These are phyloP conservation scores for Papilio polytes DNA, from an alignment of 1,140 invertebrate genomes.

Conservation along the genomic window DNA sequence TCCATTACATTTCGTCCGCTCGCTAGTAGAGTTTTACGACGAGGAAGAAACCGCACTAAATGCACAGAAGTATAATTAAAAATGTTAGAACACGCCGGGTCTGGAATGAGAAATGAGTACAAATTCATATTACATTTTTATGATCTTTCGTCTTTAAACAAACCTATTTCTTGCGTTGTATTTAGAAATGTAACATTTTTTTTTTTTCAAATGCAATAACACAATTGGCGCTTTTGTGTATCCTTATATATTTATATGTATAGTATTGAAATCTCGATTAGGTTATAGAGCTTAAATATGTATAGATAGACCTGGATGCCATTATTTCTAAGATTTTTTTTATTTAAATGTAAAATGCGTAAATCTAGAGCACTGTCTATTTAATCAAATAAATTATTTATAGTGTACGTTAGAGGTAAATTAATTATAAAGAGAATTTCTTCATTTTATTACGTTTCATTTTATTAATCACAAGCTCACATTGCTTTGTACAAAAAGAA, in stretches of 20 bases:
- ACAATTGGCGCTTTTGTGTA: neutral
- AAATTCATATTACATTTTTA: constrained; percentile 2
- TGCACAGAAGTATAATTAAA: constrained; percentile 54
- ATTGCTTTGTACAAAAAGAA: neutral
- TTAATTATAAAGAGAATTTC: neutral
- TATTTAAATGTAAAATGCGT: neutral
- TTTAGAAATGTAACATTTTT: constrained; percentile 13
- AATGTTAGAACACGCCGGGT: constrained; percentile 47
- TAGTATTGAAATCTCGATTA: neutral
- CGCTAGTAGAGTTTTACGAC: constrained; percentile 52
- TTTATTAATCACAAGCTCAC: neutral
- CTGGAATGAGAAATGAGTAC: constrained; percentile 40
- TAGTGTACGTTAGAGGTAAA: neutral
- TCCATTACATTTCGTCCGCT: constrained; percentile 39
- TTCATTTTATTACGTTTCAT: neutral
- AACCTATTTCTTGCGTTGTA: neutral
- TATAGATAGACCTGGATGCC: neutral
- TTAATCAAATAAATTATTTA: neutral
- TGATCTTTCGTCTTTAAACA: constrained; percentile 9
- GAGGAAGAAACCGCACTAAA: constrained; percentile 64
- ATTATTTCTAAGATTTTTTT: neutral
- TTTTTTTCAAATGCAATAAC: constrained; percentile 24
- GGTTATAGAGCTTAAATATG: neutral
- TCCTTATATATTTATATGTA: neutral
- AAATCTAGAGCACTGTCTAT: neutral